phyloP scores from a whole-genome alignment of 2,797 vertebrate genomes.

The Hydrocynus forskahlii region DNA sequence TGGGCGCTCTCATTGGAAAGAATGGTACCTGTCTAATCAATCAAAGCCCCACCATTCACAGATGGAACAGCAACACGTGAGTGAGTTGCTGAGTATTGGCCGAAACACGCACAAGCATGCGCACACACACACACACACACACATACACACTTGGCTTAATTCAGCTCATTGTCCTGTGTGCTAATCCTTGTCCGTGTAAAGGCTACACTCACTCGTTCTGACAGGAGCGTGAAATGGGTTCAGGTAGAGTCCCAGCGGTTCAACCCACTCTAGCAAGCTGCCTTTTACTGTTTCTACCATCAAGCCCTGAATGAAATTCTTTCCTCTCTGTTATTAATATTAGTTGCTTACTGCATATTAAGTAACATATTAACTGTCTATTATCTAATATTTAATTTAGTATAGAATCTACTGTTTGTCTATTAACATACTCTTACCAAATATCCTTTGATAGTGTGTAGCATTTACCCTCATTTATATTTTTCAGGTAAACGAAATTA shows the following conservation, averaged over 20 bases:
- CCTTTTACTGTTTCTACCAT: not conserved
- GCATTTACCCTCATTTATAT: too few species aligned
- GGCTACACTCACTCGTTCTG: slow-evolving; percentile 66
- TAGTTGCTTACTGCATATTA: not conserved
- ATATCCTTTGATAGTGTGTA: too few species aligned
- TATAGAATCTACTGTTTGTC: too few species aligned
- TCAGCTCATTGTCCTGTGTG: slow-evolving; percentile 73
- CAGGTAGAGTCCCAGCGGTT: slow-evolving; percentile 73
- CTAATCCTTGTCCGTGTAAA: slow-evolving; percentile 65
- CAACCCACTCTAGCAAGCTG: slow-evolving; percentile 42
- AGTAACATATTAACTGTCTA: not conserved
- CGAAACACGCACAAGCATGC: slow-evolving; percentile 43
- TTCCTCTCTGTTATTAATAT: not conserved
- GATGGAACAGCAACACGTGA: slow-evolving; percentile 86
- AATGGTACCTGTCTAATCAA: slow-evolving; percentile 90
- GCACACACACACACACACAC: slow-evolving; percentile 35
- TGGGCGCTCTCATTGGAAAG: slow-evolving; percentile 75
- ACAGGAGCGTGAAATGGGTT: slow-evolving; percentile 75
- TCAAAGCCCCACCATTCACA: slow-evolving; percentile 84
- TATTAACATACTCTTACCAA: too few species aligned
- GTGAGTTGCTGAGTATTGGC: slow-evolving; percentile 76
- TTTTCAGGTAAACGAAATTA: too few species aligned
- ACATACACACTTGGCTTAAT: slow-evolving; percentile 68
- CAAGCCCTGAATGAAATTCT: not conserved
- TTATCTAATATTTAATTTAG: not conserved